A percentile compares a stretch with the other conserved stretches of the same genome.
These are phyloP conservation scores for Garrulus glandarius DNA, from an alignment of 2,797 vertebrate species.

Conservation along the genomic window DNA sequence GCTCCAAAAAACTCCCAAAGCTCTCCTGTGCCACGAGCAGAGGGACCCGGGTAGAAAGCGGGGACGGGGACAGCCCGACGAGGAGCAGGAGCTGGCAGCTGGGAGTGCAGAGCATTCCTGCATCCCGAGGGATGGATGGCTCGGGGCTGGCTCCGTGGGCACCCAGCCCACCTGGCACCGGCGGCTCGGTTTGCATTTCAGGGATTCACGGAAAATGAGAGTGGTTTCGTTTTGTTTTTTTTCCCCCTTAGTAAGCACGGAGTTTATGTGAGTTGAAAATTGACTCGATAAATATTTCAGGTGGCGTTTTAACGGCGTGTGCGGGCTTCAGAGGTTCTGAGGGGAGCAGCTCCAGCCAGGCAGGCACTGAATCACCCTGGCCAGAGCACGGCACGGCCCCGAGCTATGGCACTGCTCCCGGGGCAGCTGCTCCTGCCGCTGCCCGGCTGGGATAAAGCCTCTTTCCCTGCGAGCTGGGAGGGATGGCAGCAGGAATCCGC, in stretches of 20 bases:
- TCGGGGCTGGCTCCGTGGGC: neutral
- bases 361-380: neutral
- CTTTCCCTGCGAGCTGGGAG: neutral
- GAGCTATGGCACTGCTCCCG: neutral
- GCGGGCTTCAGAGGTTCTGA: neutral
- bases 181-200: neutral
- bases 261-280: conserved; percentile 43
- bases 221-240: neutral
- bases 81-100: neutral
- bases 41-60: neutral
- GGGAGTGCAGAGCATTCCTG: neutral
- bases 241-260: conserved; percentile 1
- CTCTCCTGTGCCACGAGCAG: neutral
- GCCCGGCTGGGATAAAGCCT: neutral
- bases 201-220: neutral
- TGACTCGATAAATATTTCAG: conserved; percentile 64
- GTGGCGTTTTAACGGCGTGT: neutral
- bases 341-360: conserved; percentile 3
- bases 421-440: neutral
- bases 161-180: neutral
- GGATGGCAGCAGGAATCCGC: neutral
- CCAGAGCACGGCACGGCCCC: neutral
- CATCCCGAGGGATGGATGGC: neutral
- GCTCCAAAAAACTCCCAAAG: neutral
- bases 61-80: accelerated